phyloP scores from a whole-genome alignment of 2,797 vertebrate genomes.

The Lepilemur ruficaudatus region DNA sequence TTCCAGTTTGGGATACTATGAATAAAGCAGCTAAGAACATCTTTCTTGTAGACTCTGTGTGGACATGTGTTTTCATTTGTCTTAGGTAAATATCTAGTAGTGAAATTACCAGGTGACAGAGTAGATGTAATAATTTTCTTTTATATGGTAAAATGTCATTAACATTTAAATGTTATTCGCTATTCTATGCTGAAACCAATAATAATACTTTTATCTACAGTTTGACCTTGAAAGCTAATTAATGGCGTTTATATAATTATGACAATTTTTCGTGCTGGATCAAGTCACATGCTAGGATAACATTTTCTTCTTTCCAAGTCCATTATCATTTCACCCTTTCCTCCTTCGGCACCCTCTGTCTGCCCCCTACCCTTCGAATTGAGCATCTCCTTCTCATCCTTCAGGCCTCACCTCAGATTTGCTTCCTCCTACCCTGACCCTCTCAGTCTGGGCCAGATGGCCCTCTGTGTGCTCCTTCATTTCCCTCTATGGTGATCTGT shows the following conservation, averaged over 20 bases:
- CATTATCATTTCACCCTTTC: background rate
- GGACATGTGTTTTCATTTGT: background rate
- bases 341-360: background rate
- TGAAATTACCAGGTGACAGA: background rate
- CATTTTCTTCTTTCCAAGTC: background rate
- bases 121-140: background rate
- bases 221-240: background rate
- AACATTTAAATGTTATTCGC: constrained; percentile 14
- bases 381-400: background rate
- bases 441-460: background rate
- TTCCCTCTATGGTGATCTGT: background rate
- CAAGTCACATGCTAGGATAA: background rate
- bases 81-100: background rate
- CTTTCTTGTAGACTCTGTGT: background rate
- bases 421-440: too few species aligned
- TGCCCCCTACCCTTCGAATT: accelerated
- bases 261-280: background rate
- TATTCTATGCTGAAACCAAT: background rate
- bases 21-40: background rate
- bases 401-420: background rate
- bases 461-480: too few species aligned
- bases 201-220: background rate
- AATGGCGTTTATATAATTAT: background rate
- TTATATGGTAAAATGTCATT: background rate
- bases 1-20: background rate